Base-by-base conservation (phyloP, 2,797 vertebrate species). In the Arctocebus calabarensis region DNA sequence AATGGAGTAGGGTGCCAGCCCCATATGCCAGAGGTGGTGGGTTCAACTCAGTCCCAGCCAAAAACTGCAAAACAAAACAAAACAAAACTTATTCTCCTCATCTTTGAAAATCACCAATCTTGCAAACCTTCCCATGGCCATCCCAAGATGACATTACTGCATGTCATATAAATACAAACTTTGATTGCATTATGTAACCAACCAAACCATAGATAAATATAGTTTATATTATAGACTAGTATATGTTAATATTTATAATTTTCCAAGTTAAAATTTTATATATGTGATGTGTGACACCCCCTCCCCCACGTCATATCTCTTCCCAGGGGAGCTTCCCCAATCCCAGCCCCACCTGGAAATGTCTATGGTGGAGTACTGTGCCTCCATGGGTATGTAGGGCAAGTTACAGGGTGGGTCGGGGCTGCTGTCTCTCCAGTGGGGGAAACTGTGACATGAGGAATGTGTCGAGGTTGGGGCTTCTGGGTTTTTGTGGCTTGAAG, bases 61-160 rank as follows among this genome's bases (percentile, higher is more conserved):
- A 40, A 40, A 40, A 40, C 40, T 40, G 40, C 40, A 40, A 40
- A 40, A 40, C 3, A 40, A 40, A 40, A 40, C 40, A 3, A 40
- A 40, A 40, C 27, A 83, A 81, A 45, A 37, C 27, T 90, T 88
- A n/a, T 0, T 94, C 68, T 64, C n/a, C 52, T 87, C 61, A 40
- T 88, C 52, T 94, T 73, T 93, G 48, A 88, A 93, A 88, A 77
- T 85, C 34, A 85, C 25, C 37, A 22, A 8, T 48, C 61, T 84
- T 32, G 62, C 34, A 87, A 5, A 88, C 14, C 32, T 94, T 86
- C 34, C 29, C 22, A 73, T 32, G 29, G 29, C 2, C 25, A 73
- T 4, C 6, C 55, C 55, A 62, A 73, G 57, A 62, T 83, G 23
- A 88, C 55, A 59, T 52, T 27, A 68, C 25, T 85, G 4, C 61